phyloP scores from a whole-genome alignment of 2,113 vertebrate genomes.

The Pungitius pungitius region DNA sequence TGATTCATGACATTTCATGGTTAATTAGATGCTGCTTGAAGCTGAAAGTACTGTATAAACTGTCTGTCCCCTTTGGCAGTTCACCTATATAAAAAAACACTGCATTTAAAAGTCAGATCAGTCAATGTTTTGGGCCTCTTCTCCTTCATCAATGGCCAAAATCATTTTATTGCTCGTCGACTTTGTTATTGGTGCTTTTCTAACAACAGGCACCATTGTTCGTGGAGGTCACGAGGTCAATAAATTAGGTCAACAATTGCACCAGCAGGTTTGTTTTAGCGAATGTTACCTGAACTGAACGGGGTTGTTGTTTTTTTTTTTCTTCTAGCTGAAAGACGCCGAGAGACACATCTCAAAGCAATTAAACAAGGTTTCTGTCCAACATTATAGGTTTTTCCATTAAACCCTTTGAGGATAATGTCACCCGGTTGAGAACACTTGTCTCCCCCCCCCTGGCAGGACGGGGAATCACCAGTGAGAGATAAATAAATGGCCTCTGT shows the following conservation, averaged over 20 bases:
- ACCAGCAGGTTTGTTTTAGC: conserved; percentile 33
- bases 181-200: conserved; percentile 59
- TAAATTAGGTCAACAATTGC: conserved; percentile 63
- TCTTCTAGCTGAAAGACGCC: conserved; percentile 25
- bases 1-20: conserved; percentile 64
- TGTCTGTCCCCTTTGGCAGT: conserved; percentile 24
- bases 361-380: conserved; percentile 70
- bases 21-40: conserved; percentile 52
- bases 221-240: conserved; percentile 77
- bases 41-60: conserved; percentile 53
- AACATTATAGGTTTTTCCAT: conserved; percentile 56
- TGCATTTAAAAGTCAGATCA: background rate
- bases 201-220: conserved; percentile 68
- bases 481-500: conserved; percentile 80
- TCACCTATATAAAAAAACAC: conserved; percentile 20
- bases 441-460: conserved; percentile 71
- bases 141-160: conserved; percentile 14
- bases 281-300: conserved; percentile 11
- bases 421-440: conserved; percentile 65
- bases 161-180: conserved; percentile 64
- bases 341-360: conserved; percentile 65
- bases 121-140: conserved; percentile 5
- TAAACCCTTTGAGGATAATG: conserved; percentile 69
- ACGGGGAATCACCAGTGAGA: conserved; percentile 73
- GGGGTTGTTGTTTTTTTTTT: background rate